Evolutionary conservation across 2,888 invertebrate genomes (phyloP).

Genomic region (Trichacis sp.): DNA sequence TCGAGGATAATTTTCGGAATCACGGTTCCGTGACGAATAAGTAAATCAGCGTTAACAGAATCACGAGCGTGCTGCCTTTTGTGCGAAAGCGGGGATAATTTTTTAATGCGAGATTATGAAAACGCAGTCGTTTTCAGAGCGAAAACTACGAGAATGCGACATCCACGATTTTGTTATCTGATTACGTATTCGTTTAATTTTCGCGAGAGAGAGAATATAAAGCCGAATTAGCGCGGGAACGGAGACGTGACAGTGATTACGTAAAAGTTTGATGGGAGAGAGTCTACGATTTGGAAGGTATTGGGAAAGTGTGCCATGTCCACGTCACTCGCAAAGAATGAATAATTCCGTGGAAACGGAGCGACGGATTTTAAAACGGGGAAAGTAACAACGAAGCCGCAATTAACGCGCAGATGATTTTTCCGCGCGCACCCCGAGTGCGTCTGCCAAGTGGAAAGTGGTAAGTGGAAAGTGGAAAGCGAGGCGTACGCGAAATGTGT

Average conservation of each 20-base stretch:
- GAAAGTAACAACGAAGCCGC: too few relatives aligned
- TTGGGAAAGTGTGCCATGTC: not conserved
- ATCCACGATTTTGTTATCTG: conserved; percentile 10
- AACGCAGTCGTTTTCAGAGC: not conserved
- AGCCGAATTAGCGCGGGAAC: conserved; percentile 8
- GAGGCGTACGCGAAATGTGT: not conserved
- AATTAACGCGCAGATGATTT: too few relatives aligned
- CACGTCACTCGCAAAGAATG: not conserved
- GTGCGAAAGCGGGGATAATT: not conserved
- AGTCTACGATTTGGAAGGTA: conserved; percentile 2
- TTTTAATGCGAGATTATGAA: conserved; percentile 1
- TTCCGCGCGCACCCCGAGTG: too few relatives aligned
- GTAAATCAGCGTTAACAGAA: too few relatives aligned
- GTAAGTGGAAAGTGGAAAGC: conserved; percentile 6
- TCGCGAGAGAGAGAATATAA: conserved; percentile 3
- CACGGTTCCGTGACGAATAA: too few relatives aligned
- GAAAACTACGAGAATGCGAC: conserved; percentile 6
- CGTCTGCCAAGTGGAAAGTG: not conserved
- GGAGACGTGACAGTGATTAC: conserved; percentile 9
- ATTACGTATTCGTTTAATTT: conserved; percentile 12
- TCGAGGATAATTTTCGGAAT: too few relatives aligned
- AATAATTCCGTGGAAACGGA: too few relatives aligned
- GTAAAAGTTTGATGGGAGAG: conserved; percentile 9
- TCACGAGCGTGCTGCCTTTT: not conserved
- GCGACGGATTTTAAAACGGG: too few relatives aligned